Conservation (phyloP, 2,888 invertebrate species). For the Drosophila cyrtoloma region DNA sequence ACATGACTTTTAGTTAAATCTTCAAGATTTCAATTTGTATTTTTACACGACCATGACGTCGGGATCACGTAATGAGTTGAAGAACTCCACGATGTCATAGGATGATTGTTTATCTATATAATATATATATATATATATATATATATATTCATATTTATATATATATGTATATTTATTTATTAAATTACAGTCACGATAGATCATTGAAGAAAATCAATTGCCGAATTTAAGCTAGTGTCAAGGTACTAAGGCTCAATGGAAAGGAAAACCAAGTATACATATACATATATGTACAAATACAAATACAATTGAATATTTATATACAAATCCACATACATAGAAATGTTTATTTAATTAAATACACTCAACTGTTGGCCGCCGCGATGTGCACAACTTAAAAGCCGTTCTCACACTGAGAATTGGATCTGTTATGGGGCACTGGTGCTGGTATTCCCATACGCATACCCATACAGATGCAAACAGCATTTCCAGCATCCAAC, state of each 20-base stretch:
- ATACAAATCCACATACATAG: background rate
- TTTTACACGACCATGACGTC: slow-evolving; percentile 27
- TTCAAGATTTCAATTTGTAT: slow-evolving; percentile 13
- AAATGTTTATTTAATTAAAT: background rate
- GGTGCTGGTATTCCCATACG: slow-evolving; percentile 16
- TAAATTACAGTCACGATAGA: slow-evolving; percentile 10
- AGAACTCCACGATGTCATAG: background rate
- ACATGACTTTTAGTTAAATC: slow-evolving; percentile 45
- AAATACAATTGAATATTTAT: background rate
- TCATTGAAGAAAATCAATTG: slow-evolving; percentile 5
- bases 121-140: background rate
- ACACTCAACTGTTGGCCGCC: slow-evolving; percentile 16
- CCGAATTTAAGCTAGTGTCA: no score
- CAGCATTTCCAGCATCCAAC: slow-evolving; percentile 11
- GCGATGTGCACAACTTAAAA: slow-evolving; percentile 66
- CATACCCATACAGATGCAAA: slow-evolving; percentile 7
- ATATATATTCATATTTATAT: background rate
- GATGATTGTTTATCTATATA: background rate
- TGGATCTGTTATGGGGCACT: slow-evolving; percentile 56
- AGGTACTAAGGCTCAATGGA: background rate
- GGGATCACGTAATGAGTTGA: slow-evolving; percentile 37
- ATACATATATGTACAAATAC: background rate
- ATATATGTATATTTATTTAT: background rate
- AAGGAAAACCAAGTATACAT: background rate
- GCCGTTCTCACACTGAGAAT: slow-evolving; percentile 69